A percentile compares a stretch with the other conserved stretches of the same genome.
phyloP scores from a whole-genome alignment of 2,888 invertebrate species.

The Agelastica alni region DNA sequence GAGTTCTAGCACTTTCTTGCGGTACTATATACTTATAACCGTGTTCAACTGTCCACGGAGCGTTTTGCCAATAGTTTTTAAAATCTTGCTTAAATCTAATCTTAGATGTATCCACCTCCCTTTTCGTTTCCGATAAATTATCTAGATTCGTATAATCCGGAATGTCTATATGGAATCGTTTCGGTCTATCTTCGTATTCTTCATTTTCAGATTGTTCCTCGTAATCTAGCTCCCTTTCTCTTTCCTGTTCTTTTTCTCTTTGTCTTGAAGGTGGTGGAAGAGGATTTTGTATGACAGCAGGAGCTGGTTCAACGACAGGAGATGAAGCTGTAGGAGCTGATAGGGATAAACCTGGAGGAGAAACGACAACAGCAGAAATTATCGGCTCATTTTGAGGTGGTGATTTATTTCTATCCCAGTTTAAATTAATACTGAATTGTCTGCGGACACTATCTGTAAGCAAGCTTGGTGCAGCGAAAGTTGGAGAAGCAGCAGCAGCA shows the following conservation, averaged over 20 bases:
- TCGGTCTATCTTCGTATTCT: constrained; percentile 31
- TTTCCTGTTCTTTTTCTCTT: constrained; percentile 7
- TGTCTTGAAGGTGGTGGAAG: constrained; percentile 17
- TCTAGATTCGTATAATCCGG: constrained; percentile 41
- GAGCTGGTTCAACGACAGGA: constrained; percentile 27
- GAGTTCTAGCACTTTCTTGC: constrained; percentile 23
- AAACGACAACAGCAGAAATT: constrained; percentile 26
- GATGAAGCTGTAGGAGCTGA: constrained; percentile 26
- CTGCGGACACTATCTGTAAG: constrained; percentile 51
- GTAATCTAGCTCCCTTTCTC: constrained; percentile 25
- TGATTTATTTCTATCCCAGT: constrained; percentile 51
- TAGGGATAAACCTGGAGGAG: constrained; percentile 31
- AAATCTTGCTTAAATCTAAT: constrained; percentile 41
- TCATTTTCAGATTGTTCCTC: constrained; percentile 30
- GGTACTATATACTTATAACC: constrained; percentile 47
- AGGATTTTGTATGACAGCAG: constrained; percentile 29
- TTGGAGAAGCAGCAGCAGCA: constrained; percentile 38
- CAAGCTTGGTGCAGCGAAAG: constrained; percentile 39
- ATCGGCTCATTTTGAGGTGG: constrained; percentile 34
- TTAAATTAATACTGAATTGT: constrained; percentile 53
- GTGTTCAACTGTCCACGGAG: constrained; percentile 39
- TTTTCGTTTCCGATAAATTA: constrained; percentile 31
- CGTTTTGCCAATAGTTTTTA: constrained; percentile 41
- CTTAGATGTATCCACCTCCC: constrained; percentile 32
- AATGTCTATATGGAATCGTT: constrained; percentile 40